Evolutionary conservation across 2,888 invertebrate genomes (phyloP).

Genomic region (Rhagium mordax): DNA sequence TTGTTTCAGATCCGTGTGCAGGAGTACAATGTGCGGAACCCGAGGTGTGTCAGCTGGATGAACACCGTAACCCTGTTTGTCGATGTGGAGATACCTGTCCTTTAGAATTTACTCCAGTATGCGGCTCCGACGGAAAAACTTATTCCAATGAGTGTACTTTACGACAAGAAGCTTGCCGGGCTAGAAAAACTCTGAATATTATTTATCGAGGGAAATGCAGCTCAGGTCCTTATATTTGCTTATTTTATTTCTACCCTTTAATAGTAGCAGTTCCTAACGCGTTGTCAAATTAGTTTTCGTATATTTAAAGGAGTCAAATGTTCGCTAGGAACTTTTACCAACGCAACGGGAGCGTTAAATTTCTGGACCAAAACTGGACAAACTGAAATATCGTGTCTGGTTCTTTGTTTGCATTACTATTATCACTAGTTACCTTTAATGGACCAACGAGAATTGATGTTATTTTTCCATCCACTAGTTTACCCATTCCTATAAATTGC

Average conservation of each 20-base stretch:
- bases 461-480: neutral
- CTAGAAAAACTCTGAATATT: conserved; percentile 81
- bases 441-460: too few relatives aligned
- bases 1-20: conserved; percentile 86
- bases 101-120: conserved; percentile 81
- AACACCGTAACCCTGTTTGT: conserved; percentile 83
- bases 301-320: too few relatives aligned
- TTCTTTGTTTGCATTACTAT: too few relatives aligned
- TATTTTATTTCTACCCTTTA: neutral
- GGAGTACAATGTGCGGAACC: conserved; percentile 84
- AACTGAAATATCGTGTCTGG: too few relatives aligned
- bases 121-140: conserved; percentile 86
- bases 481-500: neutral
- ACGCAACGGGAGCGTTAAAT: too few relatives aligned
- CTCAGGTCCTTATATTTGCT: conserved; percentile 73
- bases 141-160: conserved; percentile 89
- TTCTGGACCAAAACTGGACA: too few relatives aligned
- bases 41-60: conserved; percentile 88
- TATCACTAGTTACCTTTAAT: too few relatives aligned
- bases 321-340: too few relatives aligned
- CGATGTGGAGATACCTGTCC: conserved; percentile 86
- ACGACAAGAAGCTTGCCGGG: conserved; percentile 85
- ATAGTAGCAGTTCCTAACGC: neutral
- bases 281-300: neutral
- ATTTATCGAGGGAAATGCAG: conserved; percentile 88